Base-by-base conservation (phyloP, 2,888 invertebrate species). In the Polymixis lichenea region DNA sequence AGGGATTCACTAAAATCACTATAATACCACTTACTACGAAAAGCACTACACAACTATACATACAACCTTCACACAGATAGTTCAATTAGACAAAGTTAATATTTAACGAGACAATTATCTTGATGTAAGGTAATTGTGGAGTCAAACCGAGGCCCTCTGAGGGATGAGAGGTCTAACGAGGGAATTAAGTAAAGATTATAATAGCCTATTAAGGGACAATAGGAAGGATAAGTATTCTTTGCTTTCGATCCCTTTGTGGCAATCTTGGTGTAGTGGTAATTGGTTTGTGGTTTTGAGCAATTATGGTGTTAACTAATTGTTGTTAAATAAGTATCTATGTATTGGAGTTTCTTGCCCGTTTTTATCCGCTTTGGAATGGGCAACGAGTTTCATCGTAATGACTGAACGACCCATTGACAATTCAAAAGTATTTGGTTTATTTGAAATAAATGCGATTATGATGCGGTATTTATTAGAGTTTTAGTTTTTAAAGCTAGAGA, bases 51-150 rank as follows among this genome's bases (percentile, higher is more conserved):
- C 4, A 64, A 17, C 9, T 25, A 58, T 25, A 61, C 9, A n/a
- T 15, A 58, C n/a, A 17, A 49, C 15, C 17, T 19, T 43, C 6
- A 58, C 4, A 61, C 19, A 65, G 55, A 69, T 76, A 80, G 64
- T 75, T 83, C 67, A 86, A 88, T 86, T 83, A 84, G 79, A 61
- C 62, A 70, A 75, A 71, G 80, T 87, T 82, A 86, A 88, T 88
- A 87, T 86, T 85, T 80, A 82, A 85, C 55, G 49, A 79, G 78
- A 77, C 64, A 83, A 87, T 87, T 82, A 84, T 65, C 74, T 80
- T 75, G 78, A 85, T 84, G 61, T 81, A 78, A 72, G 80, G 75
- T 82, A 78, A 77, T 75, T 78, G 72, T 72, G 53, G 49, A 72
- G 64, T 71, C 67, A 66, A 72, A 70, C 58, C 67, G 43, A 76